Evolutionary conservation across 2,888 invertebrate genomes (phyloP).

Genomic region (Escarpia spicata): DNA sequence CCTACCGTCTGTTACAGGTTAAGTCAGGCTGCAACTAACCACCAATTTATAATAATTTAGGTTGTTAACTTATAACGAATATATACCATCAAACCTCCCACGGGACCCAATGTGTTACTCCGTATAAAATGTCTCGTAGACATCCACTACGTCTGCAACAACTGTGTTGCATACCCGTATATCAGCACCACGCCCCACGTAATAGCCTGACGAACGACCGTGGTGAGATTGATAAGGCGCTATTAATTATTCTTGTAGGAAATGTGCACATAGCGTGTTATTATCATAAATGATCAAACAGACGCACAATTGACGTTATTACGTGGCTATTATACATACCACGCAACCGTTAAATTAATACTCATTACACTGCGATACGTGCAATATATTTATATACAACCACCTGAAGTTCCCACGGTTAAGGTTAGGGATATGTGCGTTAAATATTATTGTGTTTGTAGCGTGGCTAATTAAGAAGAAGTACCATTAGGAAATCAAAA

Average conservation of each 20-base stretch:
- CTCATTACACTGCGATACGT: neutral
- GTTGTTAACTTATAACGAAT: neutral
- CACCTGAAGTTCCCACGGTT: neutral
- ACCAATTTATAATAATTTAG: no score
- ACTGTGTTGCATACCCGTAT: neutral
- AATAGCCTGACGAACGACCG: neutral
- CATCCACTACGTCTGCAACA: neutral
- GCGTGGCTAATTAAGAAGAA: neutral
- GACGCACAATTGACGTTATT: neutral
- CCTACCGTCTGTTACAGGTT: no score
- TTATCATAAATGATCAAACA: constrained; percentile 4
- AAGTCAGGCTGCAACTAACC: no score
- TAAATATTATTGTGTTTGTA: neutral
- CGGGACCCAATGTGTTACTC: neutral
- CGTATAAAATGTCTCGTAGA: neutral
- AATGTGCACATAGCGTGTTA: constrained; percentile 12
- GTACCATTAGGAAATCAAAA: neutral
- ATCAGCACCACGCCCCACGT: neutral
- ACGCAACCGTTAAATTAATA: neutral
- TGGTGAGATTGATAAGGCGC: neutral
- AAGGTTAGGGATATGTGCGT: neutral
- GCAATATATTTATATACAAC: neutral
- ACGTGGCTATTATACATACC: neutral
- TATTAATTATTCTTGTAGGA: constrained; percentile 9
- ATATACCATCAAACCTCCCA: neutral